A percentile compares a stretch with the other conserved stretches of the same genome.
phyloP scores from a whole-genome alignment of 2,797 vertebrate genomes.

The Hoplostethus atlanticus region DNA sequence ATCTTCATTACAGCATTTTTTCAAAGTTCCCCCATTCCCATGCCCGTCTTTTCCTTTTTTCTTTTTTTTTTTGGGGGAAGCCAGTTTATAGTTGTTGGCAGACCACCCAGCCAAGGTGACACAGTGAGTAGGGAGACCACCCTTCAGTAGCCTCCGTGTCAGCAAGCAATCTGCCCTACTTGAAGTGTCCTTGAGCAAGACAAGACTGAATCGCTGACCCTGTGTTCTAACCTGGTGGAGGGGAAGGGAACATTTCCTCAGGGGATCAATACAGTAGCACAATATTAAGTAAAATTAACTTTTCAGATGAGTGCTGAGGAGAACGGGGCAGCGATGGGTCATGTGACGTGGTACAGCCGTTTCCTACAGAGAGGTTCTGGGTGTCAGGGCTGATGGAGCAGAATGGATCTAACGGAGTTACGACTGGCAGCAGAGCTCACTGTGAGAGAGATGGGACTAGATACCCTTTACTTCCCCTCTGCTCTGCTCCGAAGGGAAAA shows the following conservation, averaged over 20 bases:
- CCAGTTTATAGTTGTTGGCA: neutral
- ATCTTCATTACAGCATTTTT: too few relatives aligned
- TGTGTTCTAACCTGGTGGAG: too few relatives aligned
- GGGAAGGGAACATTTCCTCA: too few relatives aligned
- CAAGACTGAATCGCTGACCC: too few relatives aligned
- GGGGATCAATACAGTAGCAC: neutral
- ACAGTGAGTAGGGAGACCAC: too few relatives aligned
- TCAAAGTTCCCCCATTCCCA: too few relatives aligned
- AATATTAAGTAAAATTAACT: constrained; percentile 3
- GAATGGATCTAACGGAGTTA: constrained; percentile 5
- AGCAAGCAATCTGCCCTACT: too few relatives aligned
- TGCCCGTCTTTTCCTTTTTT: constrained; percentile 3
- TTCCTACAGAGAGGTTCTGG: neutral
- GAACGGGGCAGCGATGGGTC: neutral
- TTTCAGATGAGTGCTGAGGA: neutral
- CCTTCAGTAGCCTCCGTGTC: too few relatives aligned
- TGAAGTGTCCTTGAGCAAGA: too few relatives aligned
- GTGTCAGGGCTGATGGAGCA: constrained; percentile 19
- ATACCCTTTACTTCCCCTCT: constrained; percentile 15
- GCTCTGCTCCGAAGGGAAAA: constrained; percentile 1
- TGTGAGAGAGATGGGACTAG: constrained; percentile 8
- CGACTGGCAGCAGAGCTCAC: constrained; percentile 25
- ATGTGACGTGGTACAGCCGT: neutral
- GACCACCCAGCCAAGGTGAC: neutral
- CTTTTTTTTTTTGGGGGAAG: too few relatives aligned